Conservation (phyloP, 2,797 vertebrate genomes). For the Aselliscus stoliczkanus region DNA sequence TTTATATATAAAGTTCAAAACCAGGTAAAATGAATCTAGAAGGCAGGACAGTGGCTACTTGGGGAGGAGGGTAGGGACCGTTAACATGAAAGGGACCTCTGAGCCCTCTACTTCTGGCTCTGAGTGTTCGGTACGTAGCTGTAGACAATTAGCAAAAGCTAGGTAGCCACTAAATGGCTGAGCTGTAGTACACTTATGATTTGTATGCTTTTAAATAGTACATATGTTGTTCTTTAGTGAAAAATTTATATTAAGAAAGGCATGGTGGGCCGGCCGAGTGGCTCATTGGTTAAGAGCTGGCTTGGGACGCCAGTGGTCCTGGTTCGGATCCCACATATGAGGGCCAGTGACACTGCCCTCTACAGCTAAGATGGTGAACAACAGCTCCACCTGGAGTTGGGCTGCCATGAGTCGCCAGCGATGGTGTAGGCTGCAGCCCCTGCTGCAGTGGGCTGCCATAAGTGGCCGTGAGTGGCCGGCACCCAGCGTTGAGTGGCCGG, state of each 20-base stretch:
- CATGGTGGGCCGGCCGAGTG: no score
- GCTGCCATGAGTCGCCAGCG: no score
- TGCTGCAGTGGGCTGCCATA: no score
- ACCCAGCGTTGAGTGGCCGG: no score
- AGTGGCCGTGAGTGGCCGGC: no score
- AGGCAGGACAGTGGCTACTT: background rate
- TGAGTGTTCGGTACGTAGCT: background rate
- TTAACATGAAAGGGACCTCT: background rate
- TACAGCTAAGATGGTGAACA: no score
- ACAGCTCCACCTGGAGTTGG: no score
- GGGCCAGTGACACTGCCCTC: no score
- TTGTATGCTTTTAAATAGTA: background rate
- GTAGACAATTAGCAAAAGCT: background rate
- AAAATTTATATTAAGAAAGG: background rate
- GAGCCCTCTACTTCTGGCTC: background rate
- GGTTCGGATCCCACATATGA: no score
- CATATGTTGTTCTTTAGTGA: background rate
- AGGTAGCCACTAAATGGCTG: background rate
- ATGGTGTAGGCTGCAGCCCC: no score
- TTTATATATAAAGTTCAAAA: background rate
- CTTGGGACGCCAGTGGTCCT: no score
- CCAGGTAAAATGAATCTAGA: background rate
- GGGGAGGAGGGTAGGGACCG: background rate
- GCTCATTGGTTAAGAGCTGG: no score
- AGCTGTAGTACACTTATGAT: rapidly evolving